Conservation (phyloP, 2,797 vertebrate species). For the Sebastes glaucus region DNA sequence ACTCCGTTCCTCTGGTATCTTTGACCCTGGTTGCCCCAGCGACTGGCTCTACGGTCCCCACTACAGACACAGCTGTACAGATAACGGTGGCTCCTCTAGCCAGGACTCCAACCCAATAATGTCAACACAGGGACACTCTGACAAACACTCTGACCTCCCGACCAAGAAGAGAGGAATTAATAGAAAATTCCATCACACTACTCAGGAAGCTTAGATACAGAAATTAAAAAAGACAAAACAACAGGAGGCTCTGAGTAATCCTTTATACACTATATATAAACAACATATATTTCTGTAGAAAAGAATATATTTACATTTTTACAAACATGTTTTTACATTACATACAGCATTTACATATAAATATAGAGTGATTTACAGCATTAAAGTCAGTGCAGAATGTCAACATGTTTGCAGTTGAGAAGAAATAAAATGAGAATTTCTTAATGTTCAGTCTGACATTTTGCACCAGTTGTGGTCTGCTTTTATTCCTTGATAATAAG, state of each 20-base stretch:
- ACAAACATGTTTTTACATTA: conserved; percentile 49
- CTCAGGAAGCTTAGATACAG: neutral
- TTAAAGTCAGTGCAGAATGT: conserved; percentile 3
- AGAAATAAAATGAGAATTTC: neutral
- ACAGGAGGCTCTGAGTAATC: neutral
- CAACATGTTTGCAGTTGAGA: neutral
- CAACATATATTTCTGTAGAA: conserved; percentile 49
- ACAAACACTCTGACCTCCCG: too few relatives aligned
- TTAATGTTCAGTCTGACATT: neutral
- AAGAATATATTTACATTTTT: conserved; percentile 53
- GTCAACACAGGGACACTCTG: too few relatives aligned
- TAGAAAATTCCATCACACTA: too few relatives aligned
- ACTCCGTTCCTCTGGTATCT: too few relatives aligned
- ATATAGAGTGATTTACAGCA: conserved; percentile 44
- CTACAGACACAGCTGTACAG: too few relatives aligned
- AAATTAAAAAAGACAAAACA: neutral
- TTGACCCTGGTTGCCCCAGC: too few relatives aligned
- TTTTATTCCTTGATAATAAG: neutral
- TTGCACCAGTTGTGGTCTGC: neutral
- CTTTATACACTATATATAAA: conserved; percentile 16
- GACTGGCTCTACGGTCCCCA: too few relatives aligned
- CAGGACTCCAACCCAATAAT: too few relatives aligned
- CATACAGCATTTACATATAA: conserved; percentile 67
- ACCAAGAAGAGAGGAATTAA: too few relatives aligned
- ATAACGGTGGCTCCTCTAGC: too few relatives aligned